Base-by-base conservation (phyloP, 2,888 invertebrate species). In the Cinara cedri region DNA sequence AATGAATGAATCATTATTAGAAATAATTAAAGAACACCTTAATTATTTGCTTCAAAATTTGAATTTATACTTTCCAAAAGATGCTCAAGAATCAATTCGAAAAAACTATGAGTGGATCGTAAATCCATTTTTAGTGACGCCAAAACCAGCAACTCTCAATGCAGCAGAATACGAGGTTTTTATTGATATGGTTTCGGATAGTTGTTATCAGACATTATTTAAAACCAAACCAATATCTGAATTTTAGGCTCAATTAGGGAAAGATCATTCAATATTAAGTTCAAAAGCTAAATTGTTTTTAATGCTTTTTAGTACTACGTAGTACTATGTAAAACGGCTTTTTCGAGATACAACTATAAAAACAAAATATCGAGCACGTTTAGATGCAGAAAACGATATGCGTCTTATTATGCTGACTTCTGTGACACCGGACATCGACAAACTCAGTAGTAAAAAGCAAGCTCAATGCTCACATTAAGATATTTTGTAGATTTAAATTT, bases 281-380 rank as follows among this genome's bases (percentile, higher is more conserved):
- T 46, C 16, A 46, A 46, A 66, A 16, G 21, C 65, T 66, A 66
- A 66, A 46, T 14, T 63, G 42, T 19, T 44, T 44, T 63, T 63
- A 63, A n/a, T 63, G 63, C 63, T 13, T 63, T 63, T 63, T 63
- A 19, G 19, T 63, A 63, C 42, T 42, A 63, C 63, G 42, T 62
- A 62, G 34, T 44, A 44, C 44, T 63, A 44, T 63, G 63, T 44
- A 63, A 63, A 19, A 1, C 19, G 19, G 42, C 44, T 63, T 57
- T 57, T 10, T 4, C 4, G 44, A 10, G 4, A 44, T n/a, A n/a
- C n/a, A n/a, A 10, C 44, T 44, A 44, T 10, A 44, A 44, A 44
- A 44, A 44, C 44, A 44, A 44, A 44, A 44, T 44, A 44, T 44
- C 44, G 44, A 44, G 44, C 44, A 44, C 44, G 44, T 44, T 44